These are phyloP conservation scores for Drosophila mojavensis DNA, from an alignment of 1,140 invertebrate genomes.

Conservation along the genomic window DNA sequence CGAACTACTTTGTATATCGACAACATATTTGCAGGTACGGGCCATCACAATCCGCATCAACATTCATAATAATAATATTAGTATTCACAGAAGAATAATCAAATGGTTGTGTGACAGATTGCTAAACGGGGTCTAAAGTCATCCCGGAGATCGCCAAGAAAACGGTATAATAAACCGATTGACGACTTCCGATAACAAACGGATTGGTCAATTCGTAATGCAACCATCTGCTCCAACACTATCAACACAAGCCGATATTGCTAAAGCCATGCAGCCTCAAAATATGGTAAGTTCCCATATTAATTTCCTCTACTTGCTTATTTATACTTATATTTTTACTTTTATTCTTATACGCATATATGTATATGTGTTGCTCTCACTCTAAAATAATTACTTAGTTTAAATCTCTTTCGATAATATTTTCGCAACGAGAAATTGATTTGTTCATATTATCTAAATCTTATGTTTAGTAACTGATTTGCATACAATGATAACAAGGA, in stretches of 20 bases:
- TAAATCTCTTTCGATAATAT: too few species aligned
- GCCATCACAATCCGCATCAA: neutral
- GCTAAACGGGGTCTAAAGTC: slow-evolving; percentile 38
- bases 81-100: slow-evolving; percentile 29
- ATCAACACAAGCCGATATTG: slow-evolving; percentile 64
- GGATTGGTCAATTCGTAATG: slow-evolving; percentile 57
- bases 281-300: slow-evolving; percentile 64
- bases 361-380: too few species aligned
- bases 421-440: too few species aligned
- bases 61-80: neutral
- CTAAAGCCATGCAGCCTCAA: slow-evolving; percentile 77
- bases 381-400: too few species aligned
- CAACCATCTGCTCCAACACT: slow-evolving; percentile 61
- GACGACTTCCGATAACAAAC: slow-evolving; percentile 36
- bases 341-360: neutral
- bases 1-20: neutral
- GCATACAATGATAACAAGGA: too few species aligned
- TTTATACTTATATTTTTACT: neutral
- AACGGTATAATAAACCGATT: slow-evolving; percentile 43
- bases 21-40: slow-evolving; percentile 33
- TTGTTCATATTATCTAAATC: too few species aligned
- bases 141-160: slow-evolving; percentile 55
- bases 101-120: slow-evolving; percentile 69
- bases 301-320: too few species aligned
- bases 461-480: too few species aligned